These are phyloP conservation scores for Delichon dasypus DNA, from an alignment of 2,797 vertebrate species.

Conservation along the genomic window DNA sequence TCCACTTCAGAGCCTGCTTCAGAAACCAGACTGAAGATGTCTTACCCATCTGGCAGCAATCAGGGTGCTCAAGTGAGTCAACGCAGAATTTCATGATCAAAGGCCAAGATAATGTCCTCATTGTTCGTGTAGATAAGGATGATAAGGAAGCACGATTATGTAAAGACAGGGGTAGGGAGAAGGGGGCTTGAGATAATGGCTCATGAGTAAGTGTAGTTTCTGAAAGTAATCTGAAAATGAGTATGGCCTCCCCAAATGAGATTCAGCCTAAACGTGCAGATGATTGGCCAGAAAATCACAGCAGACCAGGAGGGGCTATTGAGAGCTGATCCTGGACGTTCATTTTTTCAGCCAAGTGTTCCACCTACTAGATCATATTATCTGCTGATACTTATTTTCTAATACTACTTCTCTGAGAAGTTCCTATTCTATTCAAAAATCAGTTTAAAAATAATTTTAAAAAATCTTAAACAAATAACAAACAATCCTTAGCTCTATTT, in stretches of 20 bases:
- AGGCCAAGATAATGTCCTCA: neutral
- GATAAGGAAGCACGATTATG: neutral
- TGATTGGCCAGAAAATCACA: neutral
- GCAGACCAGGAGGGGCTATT: neutral
- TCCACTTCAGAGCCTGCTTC: neutral
- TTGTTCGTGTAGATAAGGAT: neutral
- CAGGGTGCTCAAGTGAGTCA: neutral
- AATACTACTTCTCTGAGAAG: neutral
- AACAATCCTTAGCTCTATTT: neutral
- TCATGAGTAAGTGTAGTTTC: neutral
- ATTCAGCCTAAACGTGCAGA: neutral
- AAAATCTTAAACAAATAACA: neutral
- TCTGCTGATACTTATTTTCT: neutral
- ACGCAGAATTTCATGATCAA: neutral
- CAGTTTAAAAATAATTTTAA: neutral
- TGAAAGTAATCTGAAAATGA: neutral
- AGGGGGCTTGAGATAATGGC: neutral
- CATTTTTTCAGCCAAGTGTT: neutral
- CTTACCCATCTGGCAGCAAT: neutral
- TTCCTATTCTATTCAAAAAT: neutral
- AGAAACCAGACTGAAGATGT: neutral
- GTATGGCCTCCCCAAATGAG: neutral
- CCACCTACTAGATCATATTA: neutral
- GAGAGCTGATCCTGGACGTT: neutral
- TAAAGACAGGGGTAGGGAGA: neutral